phyloP scores from a whole-genome alignment of 2,113 vertebrate species.

The Benitochromis conjunctus region DNA sequence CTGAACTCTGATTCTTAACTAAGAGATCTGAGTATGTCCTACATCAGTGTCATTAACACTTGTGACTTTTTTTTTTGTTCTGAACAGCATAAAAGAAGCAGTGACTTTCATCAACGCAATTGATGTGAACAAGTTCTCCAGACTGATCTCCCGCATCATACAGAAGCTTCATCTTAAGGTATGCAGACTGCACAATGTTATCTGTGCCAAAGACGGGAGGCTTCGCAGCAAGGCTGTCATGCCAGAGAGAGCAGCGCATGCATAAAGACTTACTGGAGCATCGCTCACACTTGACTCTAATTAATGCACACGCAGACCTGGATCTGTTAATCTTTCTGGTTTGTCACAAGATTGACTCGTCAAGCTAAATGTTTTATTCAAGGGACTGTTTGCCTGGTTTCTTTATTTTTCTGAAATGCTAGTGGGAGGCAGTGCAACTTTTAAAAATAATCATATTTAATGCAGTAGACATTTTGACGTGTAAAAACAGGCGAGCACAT shows the following conservation, averaged over 20 bases:
- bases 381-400: neutral
- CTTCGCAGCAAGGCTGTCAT: neutral
- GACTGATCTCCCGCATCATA: slow-evolving; percentile 85
- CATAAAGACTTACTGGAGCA: slow-evolving; percentile 6
- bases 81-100: slow-evolving; percentile 87
- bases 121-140: slow-evolving; percentile 84
- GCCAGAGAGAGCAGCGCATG: neutral
- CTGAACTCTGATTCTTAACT: neutral
- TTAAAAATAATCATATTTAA: neutral
- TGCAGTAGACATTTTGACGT: neutral
- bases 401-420: neutral
- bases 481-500: neutral
- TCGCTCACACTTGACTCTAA: neutral
- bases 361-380: neutral
- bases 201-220: slow-evolving; percentile 4
- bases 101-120: slow-evolving; percentile 83
- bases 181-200: neutral
- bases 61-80: neutral
- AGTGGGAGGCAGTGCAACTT: neutral
- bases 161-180: slow-evolving; percentile 97
- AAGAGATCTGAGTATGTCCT: neutral
- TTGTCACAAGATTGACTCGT: neutral
- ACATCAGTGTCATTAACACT: neutral
- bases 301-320: neutral
- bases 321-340: neutral